Percentiles rank a stretch among this genome's conserved stretches.
Conservation (phyloP, 2,888 invertebrate genomes). For the Oscheius sp. region DNA sequence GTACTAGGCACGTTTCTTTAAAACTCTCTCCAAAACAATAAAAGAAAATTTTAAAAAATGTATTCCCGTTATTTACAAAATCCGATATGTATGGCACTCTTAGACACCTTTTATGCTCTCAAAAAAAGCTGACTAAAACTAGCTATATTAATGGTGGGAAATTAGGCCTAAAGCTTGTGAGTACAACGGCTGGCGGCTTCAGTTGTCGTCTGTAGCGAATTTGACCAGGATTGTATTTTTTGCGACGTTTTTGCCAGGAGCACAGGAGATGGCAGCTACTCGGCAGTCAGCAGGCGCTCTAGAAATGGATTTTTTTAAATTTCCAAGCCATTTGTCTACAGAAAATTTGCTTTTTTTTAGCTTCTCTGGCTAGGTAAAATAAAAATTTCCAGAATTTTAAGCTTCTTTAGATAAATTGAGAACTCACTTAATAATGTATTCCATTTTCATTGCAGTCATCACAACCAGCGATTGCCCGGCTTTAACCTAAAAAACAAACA, state of each 20-base stretch:
- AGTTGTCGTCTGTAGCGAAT: constrained; percentile 32
- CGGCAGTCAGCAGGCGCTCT: constrained; percentile 70
- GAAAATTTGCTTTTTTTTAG: no score
- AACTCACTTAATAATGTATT: constrained; percentile 81
- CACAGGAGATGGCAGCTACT: constrained; percentile 58
- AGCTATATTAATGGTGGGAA: background rate
- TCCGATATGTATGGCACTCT: constrained; percentile 23
- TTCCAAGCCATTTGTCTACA: no score
- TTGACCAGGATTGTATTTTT: constrained; percentile 63
- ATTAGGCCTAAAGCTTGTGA: background rate
- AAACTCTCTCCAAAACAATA: no score
- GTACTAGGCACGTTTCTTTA: no score
- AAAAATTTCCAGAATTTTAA: no score
- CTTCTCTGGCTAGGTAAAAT: no score
- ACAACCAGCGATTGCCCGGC: constrained; percentile 87
- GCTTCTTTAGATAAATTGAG: no score
- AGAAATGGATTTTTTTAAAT: no score
- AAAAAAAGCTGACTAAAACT: background rate
- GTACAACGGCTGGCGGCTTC: background rate
- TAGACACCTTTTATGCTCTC: background rate
- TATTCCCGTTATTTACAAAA: background rate
- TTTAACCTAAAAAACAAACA: constrained; percentile 34
- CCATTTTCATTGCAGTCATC: constrained; percentile 99
- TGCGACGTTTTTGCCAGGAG: constrained; percentile 62
- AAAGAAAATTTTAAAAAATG: background rate